Base-by-base conservation (phyloP, 2,113 vertebrate species). In the Macquaria ambigua region DNA sequence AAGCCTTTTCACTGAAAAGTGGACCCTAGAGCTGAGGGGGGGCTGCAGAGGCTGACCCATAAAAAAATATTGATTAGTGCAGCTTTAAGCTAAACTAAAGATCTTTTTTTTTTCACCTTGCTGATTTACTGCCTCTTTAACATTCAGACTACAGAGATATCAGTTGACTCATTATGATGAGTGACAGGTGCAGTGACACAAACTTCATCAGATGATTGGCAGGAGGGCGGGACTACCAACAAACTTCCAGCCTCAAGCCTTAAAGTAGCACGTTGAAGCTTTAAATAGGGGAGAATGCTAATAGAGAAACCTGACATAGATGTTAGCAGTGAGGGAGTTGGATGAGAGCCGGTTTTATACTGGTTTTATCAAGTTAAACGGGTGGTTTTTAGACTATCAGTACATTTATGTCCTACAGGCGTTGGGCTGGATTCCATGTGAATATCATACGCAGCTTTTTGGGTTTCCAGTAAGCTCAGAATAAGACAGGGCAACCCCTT, bases 401-500 rank as follows among this genome's bases (percentile, higher is more conserved):
- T 77, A 56, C 23, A 5, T 61, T 72, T 7, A 18, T 68, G 58
- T 83, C 84, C 79, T n/a, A 12, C 53, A 73, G 82, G 68, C 71
- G 64, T 11, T 9, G 8, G 67, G 76, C 73, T 75, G 81, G 87
- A 77, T 86, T 83, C 63, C 50, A 73, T 79, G 82, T 56, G 76
- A 85, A 78, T 85, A 77, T 86, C 85, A 50, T 64, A 18, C 6
- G 16, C 28, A 46, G 77, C 61, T 79, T 84, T 90, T 69, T 68
- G 3, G 53, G 66, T 83, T 73, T 90, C 34, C 16, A 64, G 20
- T 72, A 83, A 86, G 50, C 85, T 82, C 53, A 63, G 71, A 81
- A 69, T 81, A 52, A 86, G 81, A 89, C 25, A 25, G 79, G 80
- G 75, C 78, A 84, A 70, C 88, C 83, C 77, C 43, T 61, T 84